phyloP scores from a whole-genome alignment of 1,140 invertebrate species.

The Zaprionus inermis region DNA sequence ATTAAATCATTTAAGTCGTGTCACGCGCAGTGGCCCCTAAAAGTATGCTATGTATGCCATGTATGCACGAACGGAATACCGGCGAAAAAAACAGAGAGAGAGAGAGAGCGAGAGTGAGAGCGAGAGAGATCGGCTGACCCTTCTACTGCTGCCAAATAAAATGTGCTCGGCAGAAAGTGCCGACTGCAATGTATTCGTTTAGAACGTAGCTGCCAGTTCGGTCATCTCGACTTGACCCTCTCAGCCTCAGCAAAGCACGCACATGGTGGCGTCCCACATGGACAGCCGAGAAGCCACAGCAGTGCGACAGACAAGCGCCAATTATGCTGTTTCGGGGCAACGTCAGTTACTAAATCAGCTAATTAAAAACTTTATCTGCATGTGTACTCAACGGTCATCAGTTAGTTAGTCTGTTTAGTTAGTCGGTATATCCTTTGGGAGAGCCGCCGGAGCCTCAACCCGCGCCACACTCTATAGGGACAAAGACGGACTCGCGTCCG shows the following conservation, averaged over 20 bases:
- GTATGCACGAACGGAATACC: slow-evolving; percentile 64
- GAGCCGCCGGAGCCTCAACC: neutral
- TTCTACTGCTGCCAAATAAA: slow-evolving; percentile 57
- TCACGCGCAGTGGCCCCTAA: slow-evolving; percentile 48
- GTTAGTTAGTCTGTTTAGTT: slow-evolving; percentile 46
- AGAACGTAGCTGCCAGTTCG: no score
- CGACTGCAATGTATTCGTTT: no score
- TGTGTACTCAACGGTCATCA: slow-evolving; percentile 68
- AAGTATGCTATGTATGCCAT: slow-evolving; percentile 41
- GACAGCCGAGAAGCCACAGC: slow-evolving; percentile 52
- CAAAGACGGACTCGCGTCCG: neutral
- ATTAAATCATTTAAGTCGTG: slow-evolving; percentile 77
- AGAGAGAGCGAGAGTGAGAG: no score
- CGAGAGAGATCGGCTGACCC: neutral
- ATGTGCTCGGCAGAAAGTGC: no score
- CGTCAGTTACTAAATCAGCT: slow-evolving; percentile 68
- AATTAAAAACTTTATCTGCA: slow-evolving; percentile 75
- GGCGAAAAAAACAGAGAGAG: slow-evolving; percentile 12
- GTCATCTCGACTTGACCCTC: slow-evolving; percentile 41
- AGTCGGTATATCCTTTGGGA: slow-evolving; percentile 21
- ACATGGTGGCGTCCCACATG: slow-evolving; percentile 4
- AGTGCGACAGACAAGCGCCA: slow-evolving; percentile 46
- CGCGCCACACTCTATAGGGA: slow-evolving; percentile 11
- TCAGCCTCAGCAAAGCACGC: slow-evolving; percentile 13
- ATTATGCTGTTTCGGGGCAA: slow-evolving; percentile 26